Evolutionary conservation across 2,888 invertebrate species (phyloP), one percentile per base, ranked within the genome.

Genomic region (Caenorhabditis virilis): DNA sequence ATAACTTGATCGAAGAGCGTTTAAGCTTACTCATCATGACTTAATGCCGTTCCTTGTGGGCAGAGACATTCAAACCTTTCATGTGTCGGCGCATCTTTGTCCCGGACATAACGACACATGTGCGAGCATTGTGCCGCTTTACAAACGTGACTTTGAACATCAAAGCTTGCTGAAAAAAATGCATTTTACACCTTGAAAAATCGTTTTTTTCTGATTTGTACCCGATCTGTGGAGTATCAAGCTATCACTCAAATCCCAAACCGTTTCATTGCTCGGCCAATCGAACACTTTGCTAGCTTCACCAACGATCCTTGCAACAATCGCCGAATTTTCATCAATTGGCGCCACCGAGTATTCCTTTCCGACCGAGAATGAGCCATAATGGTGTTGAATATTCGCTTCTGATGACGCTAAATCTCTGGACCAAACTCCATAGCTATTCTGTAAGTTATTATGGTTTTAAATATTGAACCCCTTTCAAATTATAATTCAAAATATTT

Each of bases 341-440:
- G 50, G 50, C 13, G 50, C 50, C 36, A 50, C 23, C 5, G 18
- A 11, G 39, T 50, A 50, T 6, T 45, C 39, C 5, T 11, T 22
- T 6, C n/a, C 27, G n/a, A n/a, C 42, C 5, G 25, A 15, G 9
- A n/a, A 13, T 20, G 50, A 50, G 16, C 13, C 22, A 38, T 39
- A 50, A 39, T 50, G 50, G 20, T 50, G 50, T 50, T 38, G 6
- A 23, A 50, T 25, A 20, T 50, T 38, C 20, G 30, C 11, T 15
- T 26, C 18, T 20, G 45, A 6, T 27, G 43, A 23, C 20, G 9
- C 43, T 23, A 52, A 6, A 47, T 52, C 42, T 22, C 43, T 42
- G 3, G 53, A 48, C 53, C 53, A 52, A 33, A 47, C 42, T 22
- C 53, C 53, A 23, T 20, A 22, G 11, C 7, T 13, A n/a, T 27